A percentile compares a stretch with the other conserved stretches of the same genome.
These are phyloP conservation scores for Drosophila sordidapex DNA, from an alignment of 2,888 invertebrate species.

Conservation along the genomic window DNA sequence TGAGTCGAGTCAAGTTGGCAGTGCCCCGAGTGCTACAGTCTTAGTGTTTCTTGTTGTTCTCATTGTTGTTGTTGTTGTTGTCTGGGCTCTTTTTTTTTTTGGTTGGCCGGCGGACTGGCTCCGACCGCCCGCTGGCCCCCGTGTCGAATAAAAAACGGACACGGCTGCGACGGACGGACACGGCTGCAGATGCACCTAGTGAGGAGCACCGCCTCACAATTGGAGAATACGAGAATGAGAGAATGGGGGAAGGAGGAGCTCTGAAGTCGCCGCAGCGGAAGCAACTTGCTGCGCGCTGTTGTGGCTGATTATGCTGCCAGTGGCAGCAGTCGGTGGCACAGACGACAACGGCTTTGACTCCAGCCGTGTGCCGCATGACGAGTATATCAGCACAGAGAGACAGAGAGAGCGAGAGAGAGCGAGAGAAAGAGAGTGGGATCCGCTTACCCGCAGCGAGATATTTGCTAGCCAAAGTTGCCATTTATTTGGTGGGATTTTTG, in stretches of 20 bases:
- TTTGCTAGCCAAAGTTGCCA: conserved; percentile 38
- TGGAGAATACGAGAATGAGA: conserved; percentile 10
- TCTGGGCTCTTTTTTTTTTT: conserved; percentile 16
- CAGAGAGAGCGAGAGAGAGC: neutral
- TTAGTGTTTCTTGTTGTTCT: conserved; percentile 3
- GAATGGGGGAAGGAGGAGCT: neutral
- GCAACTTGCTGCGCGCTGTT: conserved; percentile 81
- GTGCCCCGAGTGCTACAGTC: conserved; percentile 3
- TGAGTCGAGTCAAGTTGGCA: conserved; percentile 1
- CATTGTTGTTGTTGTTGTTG: conserved; percentile 13
- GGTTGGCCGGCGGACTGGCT: conserved; percentile 45
- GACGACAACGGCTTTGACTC: conserved; percentile 42
- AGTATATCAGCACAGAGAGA: conserved; percentile 13
- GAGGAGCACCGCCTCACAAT: conserved; percentile 38
- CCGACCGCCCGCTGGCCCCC: conserved; percentile 52
- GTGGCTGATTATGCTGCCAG: conserved; percentile 83
- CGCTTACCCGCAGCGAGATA: conserved; percentile 4
- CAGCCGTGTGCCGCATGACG: conserved; percentile 50
- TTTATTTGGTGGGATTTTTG: conserved; percentile 36
- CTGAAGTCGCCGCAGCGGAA: conserved; percentile 80
- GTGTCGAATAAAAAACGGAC: conserved; percentile 68
- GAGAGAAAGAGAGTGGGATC: conserved; percentile 1
- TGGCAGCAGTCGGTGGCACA: conserved; percentile 53
- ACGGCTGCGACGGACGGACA: conserved; percentile 34
- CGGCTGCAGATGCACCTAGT: conserved; percentile 69